Base-by-base conservation (phyloP, 2,113 vertebrate genomes). In the Chaetorhynchus papuensis region DNA sequence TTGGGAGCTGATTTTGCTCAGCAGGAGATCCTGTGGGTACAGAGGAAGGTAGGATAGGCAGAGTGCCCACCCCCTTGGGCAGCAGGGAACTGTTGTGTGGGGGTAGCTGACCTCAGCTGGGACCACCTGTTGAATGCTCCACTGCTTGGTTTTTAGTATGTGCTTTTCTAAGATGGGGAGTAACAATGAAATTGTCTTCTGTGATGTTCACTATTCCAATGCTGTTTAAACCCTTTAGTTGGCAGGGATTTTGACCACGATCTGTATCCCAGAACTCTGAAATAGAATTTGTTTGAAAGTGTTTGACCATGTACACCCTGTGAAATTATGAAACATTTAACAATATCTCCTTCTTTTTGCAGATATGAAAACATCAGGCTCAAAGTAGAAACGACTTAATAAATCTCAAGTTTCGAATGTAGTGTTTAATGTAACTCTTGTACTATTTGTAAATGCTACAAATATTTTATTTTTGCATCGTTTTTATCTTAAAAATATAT, bases 381-480 rank as follows among this genome's bases (percentile, higher is more conserved):
- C 94, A 59, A 97, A 97, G 77, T 97, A 97, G 93, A 96, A 95
- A 79, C 87, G 53, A 84, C 95, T 33, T 96, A 81, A 80, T 63
- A 59, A 79, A 93, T 97, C 90, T 85, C 92, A 80, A 57, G 59
- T 97, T 96, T 92, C 11, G 89, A 97, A 91, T 95, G 94, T 96
- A 97, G 94, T 98, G 96, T 98, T 97, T 96, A 94, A 93, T 93
- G 91, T 97, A 97, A 97, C 97, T 97, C 97, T 97, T 98, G 96
- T 98, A 98, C 98, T 93, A 98, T 98, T 98, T 98, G 98, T 98
- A 98, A 98, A 98, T 98, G 97, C 96, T 97, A 97, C 97, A 98
- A 97, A 98, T 98, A 97, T 96, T 98, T 98, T 98, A 98, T 98
- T 98, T 98, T 98, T 98, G 91, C 98, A 98, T 98, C 97, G 95